These are phyloP conservation scores for Phalloptychus januarius DNA, from an alignment of 2,797 vertebrate genomes.

Conservation along the genomic window DNA sequence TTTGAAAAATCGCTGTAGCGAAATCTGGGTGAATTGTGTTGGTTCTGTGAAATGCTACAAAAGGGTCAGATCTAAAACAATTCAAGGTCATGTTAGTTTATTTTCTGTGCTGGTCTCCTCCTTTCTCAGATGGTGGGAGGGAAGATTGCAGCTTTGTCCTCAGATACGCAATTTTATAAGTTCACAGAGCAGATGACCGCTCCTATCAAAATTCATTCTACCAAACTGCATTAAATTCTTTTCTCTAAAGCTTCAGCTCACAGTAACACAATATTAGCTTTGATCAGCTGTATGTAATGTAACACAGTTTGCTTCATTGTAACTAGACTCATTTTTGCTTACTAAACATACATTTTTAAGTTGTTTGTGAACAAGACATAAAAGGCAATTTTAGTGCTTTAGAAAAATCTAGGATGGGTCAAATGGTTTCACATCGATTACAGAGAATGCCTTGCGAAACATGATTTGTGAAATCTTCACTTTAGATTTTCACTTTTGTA, in stretches of 20 bases:
- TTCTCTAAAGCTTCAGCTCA: not conserved
- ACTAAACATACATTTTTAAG: too few relatives aligned
- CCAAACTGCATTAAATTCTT: not conserved
- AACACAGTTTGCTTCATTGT: too few relatives aligned
- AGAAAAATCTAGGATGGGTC: too few relatives aligned
- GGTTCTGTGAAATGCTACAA: not conserved
- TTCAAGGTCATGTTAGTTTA: not conserved
- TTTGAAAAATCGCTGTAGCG: not conserved
- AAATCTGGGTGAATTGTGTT: not conserved
- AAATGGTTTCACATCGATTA: too few relatives aligned
- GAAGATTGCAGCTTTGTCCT: not conserved
- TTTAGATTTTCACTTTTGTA: not conserved
- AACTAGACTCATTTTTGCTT: too few relatives aligned
- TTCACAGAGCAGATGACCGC: not conserved
- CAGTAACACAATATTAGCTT: not conserved
- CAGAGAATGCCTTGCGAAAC: too few relatives aligned
- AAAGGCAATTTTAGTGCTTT: too few relatives aligned
- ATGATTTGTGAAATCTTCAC: not conserved
- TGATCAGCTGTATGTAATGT: not conserved
- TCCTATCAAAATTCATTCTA: not conserved
- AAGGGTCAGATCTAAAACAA: not conserved
- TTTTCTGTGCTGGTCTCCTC: constrained; percentile 1
- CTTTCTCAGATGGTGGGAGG: not conserved
- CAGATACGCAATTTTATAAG: not conserved
- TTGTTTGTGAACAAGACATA: too few relatives aligned